These are phyloP conservation scores for Rallus crepitans DNA, from an alignment of 2,797 vertebrate species.

Conservation along the genomic window DNA sequence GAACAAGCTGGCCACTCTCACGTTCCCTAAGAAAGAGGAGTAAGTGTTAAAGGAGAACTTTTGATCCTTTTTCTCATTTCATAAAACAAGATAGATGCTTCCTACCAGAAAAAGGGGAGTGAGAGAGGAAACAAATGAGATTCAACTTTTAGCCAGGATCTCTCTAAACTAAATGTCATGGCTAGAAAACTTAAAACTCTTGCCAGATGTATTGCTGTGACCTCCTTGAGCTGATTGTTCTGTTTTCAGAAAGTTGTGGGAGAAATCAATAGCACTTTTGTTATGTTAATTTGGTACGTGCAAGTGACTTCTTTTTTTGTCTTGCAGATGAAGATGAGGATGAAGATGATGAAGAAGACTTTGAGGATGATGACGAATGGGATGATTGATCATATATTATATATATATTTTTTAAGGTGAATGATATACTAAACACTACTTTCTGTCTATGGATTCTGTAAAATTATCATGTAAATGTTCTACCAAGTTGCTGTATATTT, in stretches of 20 bases:
- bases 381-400: constrained; percentile 90
- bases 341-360: constrained; percentile 96
- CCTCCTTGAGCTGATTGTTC: background rate
- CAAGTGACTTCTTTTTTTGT: constrained; percentile 39
- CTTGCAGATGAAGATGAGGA: constrained; percentile 93
- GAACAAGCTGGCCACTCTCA: background rate
- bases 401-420: constrained; percentile 85
- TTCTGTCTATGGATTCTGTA: constrained; percentile 90
- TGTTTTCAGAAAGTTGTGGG: background rate
- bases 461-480: constrained; percentile 95
- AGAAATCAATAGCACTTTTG: background rate
- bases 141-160: background rate
- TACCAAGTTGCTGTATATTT: constrained; percentile 97
- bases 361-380: constrained; percentile 99
- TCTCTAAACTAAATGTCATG: background rate
- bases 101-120: background rate
- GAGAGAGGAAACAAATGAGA: background rate
- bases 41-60: background rate
- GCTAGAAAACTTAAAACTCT: background rate
- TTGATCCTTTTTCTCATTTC: background rate
- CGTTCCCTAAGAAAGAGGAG: background rate
- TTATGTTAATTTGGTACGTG: background rate
- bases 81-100: background rate
- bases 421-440: constrained; percentile 91
- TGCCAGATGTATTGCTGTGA: background rate